Evolutionary conservation across 2,113 vertebrate genomes (phyloP).

Genomic region (Bufo gargarizans): DNA sequence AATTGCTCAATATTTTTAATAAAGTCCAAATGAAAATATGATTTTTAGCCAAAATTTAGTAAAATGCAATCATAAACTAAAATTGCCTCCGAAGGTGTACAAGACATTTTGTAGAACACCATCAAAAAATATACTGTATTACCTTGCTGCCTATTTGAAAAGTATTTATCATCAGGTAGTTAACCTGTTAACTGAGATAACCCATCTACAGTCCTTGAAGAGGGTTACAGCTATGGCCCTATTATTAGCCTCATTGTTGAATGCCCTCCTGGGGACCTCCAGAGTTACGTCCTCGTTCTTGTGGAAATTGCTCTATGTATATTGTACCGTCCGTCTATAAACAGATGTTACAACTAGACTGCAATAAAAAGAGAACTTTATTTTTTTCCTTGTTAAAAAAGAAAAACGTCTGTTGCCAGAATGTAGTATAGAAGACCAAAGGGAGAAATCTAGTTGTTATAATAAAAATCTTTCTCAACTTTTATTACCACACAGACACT

Average conservation of each 20-base stretch:
- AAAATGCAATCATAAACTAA: too few species aligned
- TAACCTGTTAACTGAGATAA: background rate
- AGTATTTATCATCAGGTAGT: background rate
- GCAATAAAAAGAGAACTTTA: conserved; percentile 14
- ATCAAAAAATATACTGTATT: too few species aligned
- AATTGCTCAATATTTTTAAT: too few species aligned
- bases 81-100: too few species aligned
- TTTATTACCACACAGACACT: conserved; percentile 19
- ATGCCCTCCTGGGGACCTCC: background rate
- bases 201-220: background rate
- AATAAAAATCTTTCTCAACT: conserved; percentile 16
- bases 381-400: conserved; percentile 16
- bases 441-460: conserved; percentile 4
- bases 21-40: too few species aligned
- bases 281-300: background rate
- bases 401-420: background rate
- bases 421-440: background rate
- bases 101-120: too few species aligned
- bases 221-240: background rate
- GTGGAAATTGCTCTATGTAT: background rate
- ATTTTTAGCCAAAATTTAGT: too few species aligned
- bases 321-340: background rate
- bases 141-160: too few species aligned
- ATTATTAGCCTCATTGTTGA: background rate
- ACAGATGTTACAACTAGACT: background rate